Evolutionary conservation across 2,113 vertebrate genomes (phyloP).

Genomic region (Centropristis striata): DNA sequence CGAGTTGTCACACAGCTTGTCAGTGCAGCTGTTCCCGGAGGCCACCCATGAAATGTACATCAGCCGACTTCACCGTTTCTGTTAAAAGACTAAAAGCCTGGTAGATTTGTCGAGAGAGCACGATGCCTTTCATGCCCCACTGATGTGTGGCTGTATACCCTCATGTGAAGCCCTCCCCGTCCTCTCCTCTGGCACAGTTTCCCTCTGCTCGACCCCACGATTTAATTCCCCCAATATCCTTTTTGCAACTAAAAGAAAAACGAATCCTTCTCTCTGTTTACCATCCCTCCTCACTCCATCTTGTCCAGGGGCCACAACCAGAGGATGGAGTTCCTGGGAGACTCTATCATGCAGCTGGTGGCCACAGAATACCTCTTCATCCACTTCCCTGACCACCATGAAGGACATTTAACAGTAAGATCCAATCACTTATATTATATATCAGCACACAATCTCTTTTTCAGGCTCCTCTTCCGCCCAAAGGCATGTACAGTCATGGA

Average conservation of each 20-base stretch:
- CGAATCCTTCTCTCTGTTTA: neutral
- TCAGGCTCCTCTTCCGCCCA: too few relatives aligned
- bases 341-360: constrained; percentile 99
- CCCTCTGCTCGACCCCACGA: neutral
- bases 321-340: constrained; percentile 99
- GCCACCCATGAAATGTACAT: constrained; percentile 62
- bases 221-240: neutral
- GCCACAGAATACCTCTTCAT: constrained; percentile 99
- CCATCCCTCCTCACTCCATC: neutral
- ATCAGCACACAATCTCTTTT: too few relatives aligned
- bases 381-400: constrained; percentile 98
- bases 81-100: constrained; percentile 57
- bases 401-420: constrained; percentile 98
- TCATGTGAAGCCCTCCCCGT: constrained; percentile 8
- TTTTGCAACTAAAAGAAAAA: neutral
- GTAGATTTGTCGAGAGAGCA: constrained; percentile 53
- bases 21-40: constrained; percentile 60
- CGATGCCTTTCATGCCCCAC: constrained; percentile 34
- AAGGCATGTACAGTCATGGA: too few relatives aligned
- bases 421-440: neutral
- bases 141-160: constrained; percentile 50
- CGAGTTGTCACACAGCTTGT: constrained; percentile 59
- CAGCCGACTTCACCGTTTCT: constrained; percentile 39
- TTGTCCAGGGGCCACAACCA: constrained; percentile 96
- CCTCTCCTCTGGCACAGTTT: neutral